phyloP scores from a whole-genome alignment of 2,113 vertebrate species.

The Leucosticte australis region DNA sequence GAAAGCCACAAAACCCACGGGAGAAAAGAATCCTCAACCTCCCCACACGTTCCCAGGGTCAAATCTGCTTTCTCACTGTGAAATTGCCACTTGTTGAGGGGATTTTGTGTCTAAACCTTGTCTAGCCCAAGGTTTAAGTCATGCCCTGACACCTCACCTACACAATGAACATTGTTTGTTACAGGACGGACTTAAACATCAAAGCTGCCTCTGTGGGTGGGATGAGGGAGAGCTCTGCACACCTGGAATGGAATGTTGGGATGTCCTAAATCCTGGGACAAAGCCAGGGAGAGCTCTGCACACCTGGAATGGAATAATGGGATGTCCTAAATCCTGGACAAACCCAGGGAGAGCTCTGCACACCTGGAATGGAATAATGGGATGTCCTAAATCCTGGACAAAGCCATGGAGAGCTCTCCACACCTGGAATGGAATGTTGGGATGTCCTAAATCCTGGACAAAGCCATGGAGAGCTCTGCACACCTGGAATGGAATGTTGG shows the following conservation, averaged over 20 bases:
- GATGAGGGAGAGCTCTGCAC: neutral
- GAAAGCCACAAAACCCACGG: neutral
- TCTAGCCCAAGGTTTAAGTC: neutral
- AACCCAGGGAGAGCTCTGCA: neutral
- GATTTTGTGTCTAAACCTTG: neutral
- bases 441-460: no score
- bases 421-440: no score
- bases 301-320: neutral
- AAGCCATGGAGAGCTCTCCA: no score
- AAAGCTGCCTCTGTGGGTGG: neutral
- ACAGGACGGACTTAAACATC: neutral
- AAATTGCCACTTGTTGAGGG: neutral
- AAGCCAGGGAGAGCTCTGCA: neutral
- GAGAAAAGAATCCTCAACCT: slow-evolving; percentile 39
- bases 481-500: no score
- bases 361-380: no score
- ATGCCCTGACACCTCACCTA: neutral
- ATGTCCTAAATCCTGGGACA: neutral
- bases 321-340: neutral
- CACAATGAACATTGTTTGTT: neutral
- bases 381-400: no score
- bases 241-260: neutral
- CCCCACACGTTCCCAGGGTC: neutral
- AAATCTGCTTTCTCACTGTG: neutral
- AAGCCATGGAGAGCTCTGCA: no score